These are phyloP conservation scores for Apeira syringaria DNA, from an alignment of 2,888 invertebrate species.

Conservation along the genomic window DNA sequence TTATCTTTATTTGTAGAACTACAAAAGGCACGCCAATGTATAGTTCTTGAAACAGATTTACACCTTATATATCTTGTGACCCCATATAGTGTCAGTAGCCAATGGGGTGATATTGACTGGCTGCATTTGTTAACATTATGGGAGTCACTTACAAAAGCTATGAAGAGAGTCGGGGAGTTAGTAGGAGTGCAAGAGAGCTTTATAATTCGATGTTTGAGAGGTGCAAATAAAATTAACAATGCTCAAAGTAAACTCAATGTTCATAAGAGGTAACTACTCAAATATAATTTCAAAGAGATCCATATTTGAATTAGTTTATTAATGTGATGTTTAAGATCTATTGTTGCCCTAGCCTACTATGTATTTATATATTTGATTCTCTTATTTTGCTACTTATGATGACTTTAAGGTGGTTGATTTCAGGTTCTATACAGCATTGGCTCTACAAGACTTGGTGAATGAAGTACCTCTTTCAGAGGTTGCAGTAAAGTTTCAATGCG, in stretches of 20 bases:
- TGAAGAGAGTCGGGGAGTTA: conserved; percentile 93
- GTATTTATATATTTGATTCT: neutral
- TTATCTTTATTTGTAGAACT: conserved; percentile 94
- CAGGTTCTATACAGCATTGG: conserved; percentile 95
- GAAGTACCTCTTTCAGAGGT: conserved; percentile 93
- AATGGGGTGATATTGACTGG: conserved; percentile 92
- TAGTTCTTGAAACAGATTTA: conserved; percentile 96
- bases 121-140: conserved; percentile 90
- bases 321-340: too few species aligned
- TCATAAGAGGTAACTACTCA: conserved; percentile 85
- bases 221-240: conserved; percentile 83
- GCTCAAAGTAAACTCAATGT: conserved; percentile 82
- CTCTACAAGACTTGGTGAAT: conserved; percentile 95
- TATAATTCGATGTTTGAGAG: conserved; percentile 90
- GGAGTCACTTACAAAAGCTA: conserved; percentile 90
- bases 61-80: conserved; percentile 98
- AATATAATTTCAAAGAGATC: too few species aligned
- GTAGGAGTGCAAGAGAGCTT: conserved; percentile 95
- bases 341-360: neutral
- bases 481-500: conserved; percentile 92
- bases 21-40: conserved; percentile 93
- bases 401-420: conserved; percentile 24
- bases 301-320: too few species aligned
- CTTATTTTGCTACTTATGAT: too few species aligned
- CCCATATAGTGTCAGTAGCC: conserved; percentile 93